Evolutionary conservation across 2,113 vertebrate species (phyloP).

Genomic region (Phyllostomus discolor): DNA sequence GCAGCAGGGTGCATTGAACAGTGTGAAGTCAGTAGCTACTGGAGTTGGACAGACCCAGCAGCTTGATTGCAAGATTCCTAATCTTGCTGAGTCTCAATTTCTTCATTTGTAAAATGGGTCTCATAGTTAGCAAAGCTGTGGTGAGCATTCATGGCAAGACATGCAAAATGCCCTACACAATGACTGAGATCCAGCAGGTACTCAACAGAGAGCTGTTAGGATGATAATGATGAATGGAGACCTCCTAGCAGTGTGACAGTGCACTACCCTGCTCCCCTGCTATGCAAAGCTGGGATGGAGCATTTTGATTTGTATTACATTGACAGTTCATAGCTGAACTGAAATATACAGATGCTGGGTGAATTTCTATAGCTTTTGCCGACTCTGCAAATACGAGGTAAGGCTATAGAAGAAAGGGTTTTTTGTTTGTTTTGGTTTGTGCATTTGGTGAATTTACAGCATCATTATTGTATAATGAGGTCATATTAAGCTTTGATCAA

Average conservation of each 20-base stretch:
- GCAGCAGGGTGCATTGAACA: neutral
- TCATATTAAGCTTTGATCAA: neutral
- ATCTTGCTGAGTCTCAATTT: neutral
- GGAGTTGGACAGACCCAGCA: neutral
- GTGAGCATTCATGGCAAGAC: neutral
- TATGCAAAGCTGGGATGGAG: neutral
- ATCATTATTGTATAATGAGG: neutral
- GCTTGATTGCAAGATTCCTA: neutral
- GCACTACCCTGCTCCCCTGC: neutral
- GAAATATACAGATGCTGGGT: neutral
- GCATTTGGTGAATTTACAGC: neutral
- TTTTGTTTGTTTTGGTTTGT: neutral
- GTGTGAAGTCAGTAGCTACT: neutral
- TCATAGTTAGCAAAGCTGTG: neutral
- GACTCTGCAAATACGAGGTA: neutral
- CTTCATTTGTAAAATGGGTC: neutral
- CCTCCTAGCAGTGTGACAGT: neutral
- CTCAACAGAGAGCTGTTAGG: neutral
- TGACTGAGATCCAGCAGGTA: neutral
- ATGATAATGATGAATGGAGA: neutral
- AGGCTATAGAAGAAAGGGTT: neutral
- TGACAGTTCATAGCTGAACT: neutral
- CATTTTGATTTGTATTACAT: neutral
- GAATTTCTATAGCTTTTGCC: constrained; percentile 27
- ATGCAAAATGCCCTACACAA: neutral